Conservation (phyloP, 2,113 vertebrate species). For the Solea solea region DNA sequence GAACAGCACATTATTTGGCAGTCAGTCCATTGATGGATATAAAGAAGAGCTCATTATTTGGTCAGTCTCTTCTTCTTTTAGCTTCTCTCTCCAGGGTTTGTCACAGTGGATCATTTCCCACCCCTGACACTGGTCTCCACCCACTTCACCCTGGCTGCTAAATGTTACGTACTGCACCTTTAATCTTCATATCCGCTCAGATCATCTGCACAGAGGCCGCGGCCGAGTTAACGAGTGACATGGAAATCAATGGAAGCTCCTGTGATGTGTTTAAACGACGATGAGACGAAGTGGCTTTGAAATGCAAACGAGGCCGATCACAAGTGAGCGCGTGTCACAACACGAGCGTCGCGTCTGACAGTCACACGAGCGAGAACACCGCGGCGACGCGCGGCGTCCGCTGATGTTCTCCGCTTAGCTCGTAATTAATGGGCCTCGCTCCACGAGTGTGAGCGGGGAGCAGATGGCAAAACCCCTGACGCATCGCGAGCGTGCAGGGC, state of each 20-base stretch:
- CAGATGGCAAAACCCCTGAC: constrained; percentile 55
- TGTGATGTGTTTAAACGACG: constrained; percentile 17
- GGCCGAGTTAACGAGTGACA: constrained; percentile 65
- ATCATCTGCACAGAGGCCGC: constrained; percentile 3
- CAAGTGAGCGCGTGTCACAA: constrained; percentile 34
- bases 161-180: no score
- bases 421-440: constrained; percentile 48
- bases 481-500: constrained; percentile 19
- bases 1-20: no score
- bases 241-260: constrained; percentile 56
- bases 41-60: no score
- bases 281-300: constrained; percentile 50
- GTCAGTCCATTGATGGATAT: no score
- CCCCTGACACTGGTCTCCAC: no score
- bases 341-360: constrained; percentile 14
- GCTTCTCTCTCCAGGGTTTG: no score
- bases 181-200: no score
- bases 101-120: no score
- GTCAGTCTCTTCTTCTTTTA: no score
- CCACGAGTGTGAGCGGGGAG: constrained; percentile 33
- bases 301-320: constrained; percentile 42
- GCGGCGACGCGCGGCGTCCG: constrained; percentile 3
- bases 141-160: no score
- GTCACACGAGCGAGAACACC: constrained; percentile 2
- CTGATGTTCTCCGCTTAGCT: constrained; percentile 39